phyloP scores from a whole-genome alignment of 2,113 vertebrate genomes.

The Scytalopus superciliaris region DNA sequence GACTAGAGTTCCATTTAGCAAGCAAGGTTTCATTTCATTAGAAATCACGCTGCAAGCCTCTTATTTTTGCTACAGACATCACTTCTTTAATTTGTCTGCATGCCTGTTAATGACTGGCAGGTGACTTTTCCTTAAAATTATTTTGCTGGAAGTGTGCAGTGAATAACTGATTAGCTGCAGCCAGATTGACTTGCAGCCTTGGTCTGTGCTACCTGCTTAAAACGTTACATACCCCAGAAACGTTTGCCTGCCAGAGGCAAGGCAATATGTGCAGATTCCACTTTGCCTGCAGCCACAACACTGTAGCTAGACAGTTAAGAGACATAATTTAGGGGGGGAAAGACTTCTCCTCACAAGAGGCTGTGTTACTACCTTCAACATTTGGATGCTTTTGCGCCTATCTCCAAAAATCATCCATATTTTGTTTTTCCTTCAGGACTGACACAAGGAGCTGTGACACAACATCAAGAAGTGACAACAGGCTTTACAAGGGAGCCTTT shows the following conservation, averaged over 20 bases:
- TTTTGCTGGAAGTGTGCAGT: not conserved
- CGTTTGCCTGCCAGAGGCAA: slow-evolving; percentile 58
- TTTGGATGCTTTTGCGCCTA: slow-evolving; percentile 15
- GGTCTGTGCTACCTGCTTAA: slow-evolving; percentile 44
- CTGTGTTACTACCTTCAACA: not conserved
- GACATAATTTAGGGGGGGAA: not conserved
- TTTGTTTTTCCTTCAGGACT: slow-evolving; percentile 30
- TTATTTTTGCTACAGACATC: not conserved
- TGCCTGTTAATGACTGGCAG: not conserved
- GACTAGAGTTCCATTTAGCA: not conserved
- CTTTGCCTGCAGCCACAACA: slow-evolving; percentile 30
- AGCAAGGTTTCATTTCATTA: not conserved
- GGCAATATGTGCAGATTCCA: slow-evolving; percentile 32
- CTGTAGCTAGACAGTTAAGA: slow-evolving; percentile 19
- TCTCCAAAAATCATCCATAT: slow-evolving; percentile 4
- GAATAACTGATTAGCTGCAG: slow-evolving; percentile 48
- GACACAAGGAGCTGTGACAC: slow-evolving; percentile 26
- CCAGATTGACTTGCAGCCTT: slow-evolving; percentile 40
- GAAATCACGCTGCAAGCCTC: not conserved
- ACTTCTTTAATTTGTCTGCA: not conserved
- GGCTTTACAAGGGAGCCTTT: not conserved
- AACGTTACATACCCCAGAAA: slow-evolving; percentile 48
- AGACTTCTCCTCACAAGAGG: slow-evolving; percentile 3
- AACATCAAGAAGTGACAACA: slow-evolving; percentile 14
- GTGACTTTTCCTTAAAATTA: slow-evolving; percentile 16